Evolutionary conservation across 2,113 vertebrate genomes (phyloP), one percentile per base, ranked within the genome.

Genomic region (Siniperca chuatsi): DNA sequence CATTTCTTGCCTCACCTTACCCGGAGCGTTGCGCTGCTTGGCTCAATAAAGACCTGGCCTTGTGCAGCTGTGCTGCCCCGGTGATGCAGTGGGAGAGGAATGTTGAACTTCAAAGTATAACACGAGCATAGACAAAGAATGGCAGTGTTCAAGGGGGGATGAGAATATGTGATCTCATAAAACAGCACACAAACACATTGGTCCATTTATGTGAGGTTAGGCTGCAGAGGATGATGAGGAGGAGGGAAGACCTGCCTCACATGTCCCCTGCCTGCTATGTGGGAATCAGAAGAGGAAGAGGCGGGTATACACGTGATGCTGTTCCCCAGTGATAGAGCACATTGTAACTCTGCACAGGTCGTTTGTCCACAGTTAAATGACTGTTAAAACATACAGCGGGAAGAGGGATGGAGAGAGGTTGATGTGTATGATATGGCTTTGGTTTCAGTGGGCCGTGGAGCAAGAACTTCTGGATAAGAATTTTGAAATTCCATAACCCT

Each of bases 51-150:
- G 76, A 91, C 73, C 65, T 84, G 85, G 82, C 84, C 86, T 84
- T 69, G 77, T 76, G 77, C 95, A 96, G 95, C 94, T 96, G 95
- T 91, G 86, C 83, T 80, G 80, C 57, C 75, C 58, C 65, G 7
- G 81, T 95, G 95, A 96, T 95, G 95, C 92, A 96, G 93, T 25
- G 71, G 64, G 73, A 88, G 83, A 95, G 92, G 94, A 96, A 96
- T 96, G 94, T 66, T 75, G 40, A 72, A 93, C 94, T 95, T 96
- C 93, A 95, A 95, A 95, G 92, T 81, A 70, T 48, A 89, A 86
- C 78, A 62, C 12, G 71, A 87, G 88, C n/a, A 20, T 76, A 92
- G 92, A 95, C 92, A 93, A 93, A 91, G 87, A 89, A 91, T 88
- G 87, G 90, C 82, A 91, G 91, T 92, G 93, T 92, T 95, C 71